Conservation (phyloP, 1,140 invertebrate species). For the Lysiphlebus fabarum region DNA sequence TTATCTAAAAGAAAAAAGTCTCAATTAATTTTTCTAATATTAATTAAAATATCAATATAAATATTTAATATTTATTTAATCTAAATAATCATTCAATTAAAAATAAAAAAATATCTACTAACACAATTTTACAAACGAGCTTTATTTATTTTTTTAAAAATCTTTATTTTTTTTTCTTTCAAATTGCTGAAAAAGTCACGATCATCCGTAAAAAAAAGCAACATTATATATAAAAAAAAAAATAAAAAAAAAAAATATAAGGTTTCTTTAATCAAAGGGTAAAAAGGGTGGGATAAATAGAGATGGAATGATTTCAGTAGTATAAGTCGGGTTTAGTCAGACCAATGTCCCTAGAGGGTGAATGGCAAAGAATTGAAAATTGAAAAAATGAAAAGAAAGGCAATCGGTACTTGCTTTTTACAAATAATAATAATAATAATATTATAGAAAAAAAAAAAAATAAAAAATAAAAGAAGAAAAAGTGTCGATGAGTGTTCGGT, state of each 20-base stretch:
- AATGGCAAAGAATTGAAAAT: constrained; percentile 12
- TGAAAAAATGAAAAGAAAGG: not conserved
- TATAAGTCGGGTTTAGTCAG: not conserved
- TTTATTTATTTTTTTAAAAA: not conserved
- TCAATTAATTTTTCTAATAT: no score
- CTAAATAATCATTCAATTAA: no score
- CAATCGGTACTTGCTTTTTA: not conserved
- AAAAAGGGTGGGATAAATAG: constrained; percentile 7
- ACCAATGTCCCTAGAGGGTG: not conserved
- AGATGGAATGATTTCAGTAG: constrained; percentile 1
- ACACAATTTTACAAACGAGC: not conserved
- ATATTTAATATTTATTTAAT: no score
- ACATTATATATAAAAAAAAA: no score
- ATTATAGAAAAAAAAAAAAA: no score
- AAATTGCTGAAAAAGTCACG: constrained; percentile 2
- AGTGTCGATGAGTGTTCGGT: not conserved
- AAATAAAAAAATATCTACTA: no score
- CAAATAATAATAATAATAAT: no score
- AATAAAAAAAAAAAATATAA: not conserved
- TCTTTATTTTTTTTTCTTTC: constrained; percentile 17
- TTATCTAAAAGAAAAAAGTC: no score
- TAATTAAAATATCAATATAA: no score
- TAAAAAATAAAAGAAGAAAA: not conserved
- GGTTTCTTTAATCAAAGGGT: constrained; percentile 11
- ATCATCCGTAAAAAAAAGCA: no score